Evolutionary conservation across 2,888 invertebrate species (phyloP).

Genomic region (Baccha elongata): DNA sequence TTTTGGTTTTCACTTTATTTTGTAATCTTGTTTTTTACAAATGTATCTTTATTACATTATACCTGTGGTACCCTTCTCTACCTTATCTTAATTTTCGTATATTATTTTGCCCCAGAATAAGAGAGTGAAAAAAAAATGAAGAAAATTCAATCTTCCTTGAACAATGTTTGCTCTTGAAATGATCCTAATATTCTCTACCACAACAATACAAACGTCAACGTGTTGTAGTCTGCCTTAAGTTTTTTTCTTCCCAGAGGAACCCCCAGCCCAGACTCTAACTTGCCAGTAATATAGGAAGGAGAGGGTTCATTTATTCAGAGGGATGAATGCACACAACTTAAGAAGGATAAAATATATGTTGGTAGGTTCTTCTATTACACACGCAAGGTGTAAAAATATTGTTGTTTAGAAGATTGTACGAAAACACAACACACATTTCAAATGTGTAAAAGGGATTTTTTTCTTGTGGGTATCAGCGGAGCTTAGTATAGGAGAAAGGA

Average conservation of each 20-base stretch:
- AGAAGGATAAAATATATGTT: constrained; percentile 1
- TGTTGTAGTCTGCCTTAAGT: background rate
- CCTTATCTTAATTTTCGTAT: constrained; percentile 43
- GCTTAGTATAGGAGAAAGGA: background rate
- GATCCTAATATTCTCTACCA: constrained; percentile 54
- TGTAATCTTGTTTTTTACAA: constrained; percentile 43
- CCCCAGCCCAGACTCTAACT: constrained; percentile 18
- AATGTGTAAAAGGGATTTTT: constrained; percentile 37
- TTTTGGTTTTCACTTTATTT: constrained; percentile 61
- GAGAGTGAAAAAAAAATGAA: constrained; percentile 12
- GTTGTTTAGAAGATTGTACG: constrained; percentile 50
- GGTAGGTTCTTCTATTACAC: constrained; percentile 19
- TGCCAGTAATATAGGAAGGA: no score
- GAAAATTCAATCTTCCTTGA: constrained; percentile 61
- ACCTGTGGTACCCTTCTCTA: background rate
- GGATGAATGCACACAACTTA: constrained; percentile 31
- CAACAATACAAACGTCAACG: constrained; percentile 43
- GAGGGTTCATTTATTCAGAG: constrained; percentile 18
- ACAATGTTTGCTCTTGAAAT: constrained; percentile 63
- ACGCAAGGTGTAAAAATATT: constrained; percentile 60
- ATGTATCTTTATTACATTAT: background rate
- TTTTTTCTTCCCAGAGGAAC: background rate
- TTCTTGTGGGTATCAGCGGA: constrained; percentile 12
- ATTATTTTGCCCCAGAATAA: background rate
- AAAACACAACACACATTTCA: constrained; percentile 15